Percentiles rank a stretch among this genome's conserved stretches.
Evolutionary conservation across 2,888 invertebrate species (phyloP).

Genomic region (Lottia gigantea): DNA sequence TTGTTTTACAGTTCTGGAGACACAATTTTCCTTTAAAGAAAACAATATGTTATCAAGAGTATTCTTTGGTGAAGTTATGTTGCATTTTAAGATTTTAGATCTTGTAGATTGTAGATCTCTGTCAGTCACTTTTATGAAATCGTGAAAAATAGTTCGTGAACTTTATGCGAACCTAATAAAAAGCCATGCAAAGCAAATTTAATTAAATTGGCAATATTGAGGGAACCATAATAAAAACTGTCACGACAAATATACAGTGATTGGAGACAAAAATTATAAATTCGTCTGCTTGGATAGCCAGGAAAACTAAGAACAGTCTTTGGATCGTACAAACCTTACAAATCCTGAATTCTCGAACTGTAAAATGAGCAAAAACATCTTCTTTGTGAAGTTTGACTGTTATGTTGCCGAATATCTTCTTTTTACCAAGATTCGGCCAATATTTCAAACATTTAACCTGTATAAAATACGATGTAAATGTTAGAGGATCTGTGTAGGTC

Average conservation of each 20-base stretch:
- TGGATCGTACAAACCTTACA: conserved; percentile 26
- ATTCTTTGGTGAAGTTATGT: not conserved
- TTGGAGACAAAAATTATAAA: too few relatives aligned
- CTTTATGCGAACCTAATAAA: not conserved
- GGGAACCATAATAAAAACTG: too few relatives aligned
- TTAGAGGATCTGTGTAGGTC: too few relatives aligned
- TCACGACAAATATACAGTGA: too few relatives aligned
- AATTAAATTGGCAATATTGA: too few relatives aligned
- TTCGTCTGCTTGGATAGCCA: not conserved
- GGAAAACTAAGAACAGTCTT: not conserved
- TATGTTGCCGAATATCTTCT: conserved; percentile 38
- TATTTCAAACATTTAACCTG: conserved; percentile 53
- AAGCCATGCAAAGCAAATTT: too few relatives aligned
- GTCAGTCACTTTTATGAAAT: not conserved
- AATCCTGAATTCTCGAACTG: conserved; percentile 42
- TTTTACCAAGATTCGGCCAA: conserved; percentile 46
- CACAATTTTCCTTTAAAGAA: conserved; percentile 6
- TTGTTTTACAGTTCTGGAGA: conserved; percentile 38
- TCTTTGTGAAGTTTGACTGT: conserved; percentile 31
- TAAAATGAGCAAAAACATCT: conserved; percentile 46
- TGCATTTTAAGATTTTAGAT: not conserved
- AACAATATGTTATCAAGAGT: not conserved
- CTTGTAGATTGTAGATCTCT: too few relatives aligned
- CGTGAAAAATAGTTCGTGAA: not conserved
- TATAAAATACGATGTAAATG: too few relatives aligned